A percentile compares a stretch with the other conserved stretches of the same genome.
These are phyloP conservation scores for Pocillopora verrucosa DNA, from an alignment of 64 coral and sea anemone species.

Conservation along the genomic window DNA sequence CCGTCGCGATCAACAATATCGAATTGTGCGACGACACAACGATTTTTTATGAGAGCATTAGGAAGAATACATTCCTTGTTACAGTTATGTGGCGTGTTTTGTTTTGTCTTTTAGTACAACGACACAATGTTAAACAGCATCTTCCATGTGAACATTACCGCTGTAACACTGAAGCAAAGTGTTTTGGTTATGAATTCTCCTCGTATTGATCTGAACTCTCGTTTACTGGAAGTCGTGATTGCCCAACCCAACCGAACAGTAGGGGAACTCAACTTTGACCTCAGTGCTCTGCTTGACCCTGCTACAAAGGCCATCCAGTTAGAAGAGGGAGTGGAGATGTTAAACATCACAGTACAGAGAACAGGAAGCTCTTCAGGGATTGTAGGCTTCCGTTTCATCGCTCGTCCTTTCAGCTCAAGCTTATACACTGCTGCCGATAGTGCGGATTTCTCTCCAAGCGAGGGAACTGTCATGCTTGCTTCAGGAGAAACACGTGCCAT, in stretches of 20 bases:
- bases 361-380: slow-evolving; percentile 37
- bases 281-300: slow-evolving; percentile 48
- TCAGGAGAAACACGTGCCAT: slow-evolving; percentile 29
- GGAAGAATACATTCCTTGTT: too few species aligned
- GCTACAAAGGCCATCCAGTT: slow-evolving; percentile 57
- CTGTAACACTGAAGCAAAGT: slow-evolving; percentile 55
- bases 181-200: slow-evolving; percentile 64
- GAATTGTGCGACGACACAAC: too few species aligned
- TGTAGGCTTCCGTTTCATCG: slow-evolving; percentile 72
- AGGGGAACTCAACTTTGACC: slow-evolving; percentile 87
- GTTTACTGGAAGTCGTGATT: slow-evolving; percentile 80
- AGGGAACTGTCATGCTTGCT: slow-evolving; percentile 55
- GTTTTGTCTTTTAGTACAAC: slow-evolving; percentile 42
- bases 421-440: slow-evolving; percentile 7
- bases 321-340: slow-evolving; percentile 43
- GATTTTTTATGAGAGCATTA: too few species aligned
- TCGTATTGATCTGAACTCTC: slow-evolving; percentile 39
- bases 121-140: slow-evolving; percentile 65
- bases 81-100: not conserved
- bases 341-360: slow-evolving; percentile 56
- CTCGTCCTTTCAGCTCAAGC: slow-evolving; percentile 13
- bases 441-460: slow-evolving; percentile 59
- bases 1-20: too few species aligned
- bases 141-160: slow-evolving; percentile 85
- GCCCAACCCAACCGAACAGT: slow-evolving; percentile 58